Evolutionary conservation across 2,797 vertebrate species (phyloP).

Genomic region (Dicrostonyx torquatus): DNA sequence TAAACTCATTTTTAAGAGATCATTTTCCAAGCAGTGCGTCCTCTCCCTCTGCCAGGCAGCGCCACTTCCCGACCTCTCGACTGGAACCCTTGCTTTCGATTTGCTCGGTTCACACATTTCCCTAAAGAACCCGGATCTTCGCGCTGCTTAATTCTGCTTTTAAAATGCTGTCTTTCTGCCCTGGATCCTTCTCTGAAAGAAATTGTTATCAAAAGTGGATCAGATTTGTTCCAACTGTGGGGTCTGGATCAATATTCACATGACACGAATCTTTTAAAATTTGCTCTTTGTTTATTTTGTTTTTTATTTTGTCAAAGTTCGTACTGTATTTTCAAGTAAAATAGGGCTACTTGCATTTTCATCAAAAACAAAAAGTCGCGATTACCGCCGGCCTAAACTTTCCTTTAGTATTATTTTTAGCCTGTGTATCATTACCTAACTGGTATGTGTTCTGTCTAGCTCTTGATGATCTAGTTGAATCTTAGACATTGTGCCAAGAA

Average conservation of each 20-base stretch:
- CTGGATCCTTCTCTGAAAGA: constrained; percentile 53
- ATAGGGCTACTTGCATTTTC: constrained; percentile 46
- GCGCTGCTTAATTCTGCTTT: constrained; percentile 69
- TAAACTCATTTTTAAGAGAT: constrained; percentile 57
- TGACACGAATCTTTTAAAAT: constrained; percentile 43
- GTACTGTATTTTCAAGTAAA: constrained; percentile 49
- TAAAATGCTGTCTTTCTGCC: constrained; percentile 47
- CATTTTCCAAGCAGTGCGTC: constrained; percentile 51
- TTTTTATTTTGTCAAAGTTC: constrained; percentile 32
- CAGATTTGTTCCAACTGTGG: constrained; percentile 64
- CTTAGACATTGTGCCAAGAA: constrained; percentile 80
- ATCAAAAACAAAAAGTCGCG: constrained; percentile 71
- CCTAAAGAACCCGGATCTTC: constrained; percentile 60
- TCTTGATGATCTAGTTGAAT: constrained; percentile 81
- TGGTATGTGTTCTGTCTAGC: constrained; percentile 71
- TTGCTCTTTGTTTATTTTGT: constrained; percentile 28
- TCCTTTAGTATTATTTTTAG: constrained; percentile 73
- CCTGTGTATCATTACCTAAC: constrained; percentile 76
- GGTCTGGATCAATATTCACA: constrained; percentile 56
- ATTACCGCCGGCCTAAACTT: constrained; percentile 50
- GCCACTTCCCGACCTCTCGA: constrained; percentile 63
- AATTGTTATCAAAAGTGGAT: constrained; percentile 65
- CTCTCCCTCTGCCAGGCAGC: constrained; percentile 56
- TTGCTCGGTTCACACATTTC: constrained; percentile 79
- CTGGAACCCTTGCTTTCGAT: constrained; percentile 80